phyloP scores from a whole-genome alignment of 2,888 invertebrate species.

The Noctua pronuba region DNA sequence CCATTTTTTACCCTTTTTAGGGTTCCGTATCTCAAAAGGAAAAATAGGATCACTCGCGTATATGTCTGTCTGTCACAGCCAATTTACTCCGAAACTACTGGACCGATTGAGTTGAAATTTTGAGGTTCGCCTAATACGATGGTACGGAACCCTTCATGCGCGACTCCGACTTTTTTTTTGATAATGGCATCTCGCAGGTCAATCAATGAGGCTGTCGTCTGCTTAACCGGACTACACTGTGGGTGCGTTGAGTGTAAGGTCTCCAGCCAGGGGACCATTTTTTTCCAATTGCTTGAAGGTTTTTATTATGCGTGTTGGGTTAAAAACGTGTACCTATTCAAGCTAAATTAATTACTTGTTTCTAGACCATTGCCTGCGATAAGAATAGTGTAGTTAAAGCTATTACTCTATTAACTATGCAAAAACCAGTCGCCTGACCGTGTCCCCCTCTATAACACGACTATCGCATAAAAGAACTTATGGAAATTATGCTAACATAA shows the following conservation, averaged over 20 bases:
- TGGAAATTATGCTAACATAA: conserved; percentile 4
- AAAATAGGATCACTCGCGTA: too few species aligned
- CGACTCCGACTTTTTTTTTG: too few species aligned
- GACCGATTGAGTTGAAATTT: too few species aligned
- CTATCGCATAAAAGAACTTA: conserved; percentile 17
- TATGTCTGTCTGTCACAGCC: too few species aligned
- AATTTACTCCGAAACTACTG: too few species aligned
- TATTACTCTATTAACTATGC: not conserved
- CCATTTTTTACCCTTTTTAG: not conserved
- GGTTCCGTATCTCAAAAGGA: too few species aligned
- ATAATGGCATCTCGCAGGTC: too few species aligned
- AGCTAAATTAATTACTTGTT: conserved; percentile 10
- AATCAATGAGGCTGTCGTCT: too few species aligned
- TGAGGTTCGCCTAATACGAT: too few species aligned
- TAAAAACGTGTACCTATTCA: not conserved
- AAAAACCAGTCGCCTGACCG: not conserved
- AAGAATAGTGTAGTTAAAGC: conserved; percentile 23
- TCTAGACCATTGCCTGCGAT: conserved; percentile 28
- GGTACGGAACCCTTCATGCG: too few species aligned
- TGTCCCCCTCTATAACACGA: not conserved
- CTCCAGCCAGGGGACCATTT: not conserved
- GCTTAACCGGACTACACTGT: too few species aligned
- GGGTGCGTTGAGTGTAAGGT: too few species aligned
- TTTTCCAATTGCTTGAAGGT: not conserved
- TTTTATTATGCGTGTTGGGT: not conserved